Evolutionary conservation across 2,113 vertebrate genomes (phyloP), one percentile per base, ranked within the genome.

Genomic region (Rhadina sibilatrix): DNA sequence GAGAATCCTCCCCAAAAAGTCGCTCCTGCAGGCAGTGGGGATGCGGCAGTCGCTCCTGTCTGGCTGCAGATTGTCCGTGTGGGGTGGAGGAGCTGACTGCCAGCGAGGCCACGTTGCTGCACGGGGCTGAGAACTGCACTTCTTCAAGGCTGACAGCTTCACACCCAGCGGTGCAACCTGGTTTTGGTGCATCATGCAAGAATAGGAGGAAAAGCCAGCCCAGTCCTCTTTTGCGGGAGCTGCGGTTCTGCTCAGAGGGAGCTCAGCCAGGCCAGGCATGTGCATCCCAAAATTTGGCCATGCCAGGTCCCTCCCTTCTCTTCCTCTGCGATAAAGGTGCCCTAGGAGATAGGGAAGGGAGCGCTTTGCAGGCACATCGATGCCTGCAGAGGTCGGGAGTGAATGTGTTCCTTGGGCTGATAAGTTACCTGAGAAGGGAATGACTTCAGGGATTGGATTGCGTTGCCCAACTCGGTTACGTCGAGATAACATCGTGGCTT

Each of bases 401-500:
- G 6, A n/a, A 37, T 42, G 63, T 31, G 85, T 64, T 74, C 59
- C 75, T 1, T 0, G 46, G 80, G 72, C 89, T 91, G 95, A 89
- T 92, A 40, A 94, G 89, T 90, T 93, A 42, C 93, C 88, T 83
- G 83, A 4, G 85, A 70, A 93, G 68, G 90, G 92, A 94, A 38
- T 81, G 94, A 78, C 86, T 87, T 81, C 6, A 42, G 71, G 96
- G 94, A 96, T 95, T 95, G 96, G 85, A 95, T 90, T 95, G 80
- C 46, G 0, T 72, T 71, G 90, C 90, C 94, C 93, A 89, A 83
- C 88, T 96, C 61, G 6, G 92, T 91, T 95, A 90, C 3, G 37
- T 87, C 17, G 52, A 81, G 97, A 96, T 97, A 97, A 94, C 95
- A 94, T 94, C 93, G 16, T 53, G 92, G 89, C 94, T 96, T 95